Conservation (phyloP, 2,797 vertebrate genomes). For the Nyctalus aviator region DNA sequence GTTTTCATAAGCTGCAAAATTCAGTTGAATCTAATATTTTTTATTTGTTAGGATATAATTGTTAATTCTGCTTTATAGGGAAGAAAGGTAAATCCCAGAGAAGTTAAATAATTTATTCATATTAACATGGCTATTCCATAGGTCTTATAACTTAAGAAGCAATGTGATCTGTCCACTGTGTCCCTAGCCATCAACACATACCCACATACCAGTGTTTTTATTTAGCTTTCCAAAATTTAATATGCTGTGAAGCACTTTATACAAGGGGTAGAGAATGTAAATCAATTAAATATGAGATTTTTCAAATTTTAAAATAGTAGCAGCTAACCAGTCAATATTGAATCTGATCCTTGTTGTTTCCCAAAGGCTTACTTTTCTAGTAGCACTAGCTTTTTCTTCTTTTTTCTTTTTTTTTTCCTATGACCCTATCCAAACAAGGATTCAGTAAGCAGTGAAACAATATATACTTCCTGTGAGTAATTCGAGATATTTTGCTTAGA, state of each 20-base stretch:
- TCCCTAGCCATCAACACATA: neutral
- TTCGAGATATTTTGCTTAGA: neutral
- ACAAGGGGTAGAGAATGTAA: neutral
- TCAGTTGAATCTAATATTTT: slow-evolving; percentile 22
- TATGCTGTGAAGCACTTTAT: neutral
- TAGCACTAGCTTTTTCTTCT: neutral
- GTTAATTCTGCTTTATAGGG: slow-evolving; percentile 3
- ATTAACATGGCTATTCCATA: slow-evolving; percentile 27
- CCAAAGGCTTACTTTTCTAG: slow-evolving; percentile 22
- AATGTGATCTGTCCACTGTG: neutral
- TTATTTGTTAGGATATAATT: slow-evolving; percentile 12
- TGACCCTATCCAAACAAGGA: neutral
- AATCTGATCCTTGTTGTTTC: slow-evolving; percentile 19
- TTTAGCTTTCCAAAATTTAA: slow-evolving; percentile 8
- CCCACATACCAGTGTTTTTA: neutral
- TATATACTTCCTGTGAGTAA: neutral
- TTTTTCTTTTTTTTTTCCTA: neutral
- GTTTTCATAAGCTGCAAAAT: slow-evolving; percentile 52
- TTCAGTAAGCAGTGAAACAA: neutral
- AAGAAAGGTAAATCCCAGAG: neutral
- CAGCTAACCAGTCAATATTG: neutral
- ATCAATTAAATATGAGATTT: slow-evolving; percentile 28
- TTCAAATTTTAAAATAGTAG: slow-evolving; percentile 31
- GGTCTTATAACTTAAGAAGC: neutral
- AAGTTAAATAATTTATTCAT: slow-evolving; percentile 47